Conservation (phyloP, 2,113 vertebrate genomes). For the Xyliphius kryptos region DNA sequence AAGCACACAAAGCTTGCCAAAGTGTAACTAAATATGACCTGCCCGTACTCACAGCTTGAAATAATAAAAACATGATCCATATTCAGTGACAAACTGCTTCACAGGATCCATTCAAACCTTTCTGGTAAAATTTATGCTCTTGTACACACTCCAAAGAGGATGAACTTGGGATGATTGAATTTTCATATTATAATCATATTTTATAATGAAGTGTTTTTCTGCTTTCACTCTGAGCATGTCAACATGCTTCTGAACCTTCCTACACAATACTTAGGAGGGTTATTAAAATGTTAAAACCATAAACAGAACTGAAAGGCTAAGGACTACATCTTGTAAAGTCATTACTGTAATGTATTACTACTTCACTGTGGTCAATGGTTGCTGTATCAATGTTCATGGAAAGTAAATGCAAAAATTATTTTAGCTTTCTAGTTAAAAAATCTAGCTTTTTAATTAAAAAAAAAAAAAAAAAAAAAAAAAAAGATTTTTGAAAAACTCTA, state of each 20-base stretch:
- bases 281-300: not conserved
- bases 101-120: not conserved
- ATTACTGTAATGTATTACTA: too few species aligned
- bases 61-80: conserved; percentile 7
- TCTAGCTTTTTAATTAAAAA: too few species aligned
- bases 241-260: not conserved
- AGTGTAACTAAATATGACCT: conserved; percentile 9
- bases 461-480: too few species aligned
- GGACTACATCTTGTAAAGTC: too few species aligned
- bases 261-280: not conserved
- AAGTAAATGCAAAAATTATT: too few species aligned
- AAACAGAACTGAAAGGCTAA: too few species aligned
- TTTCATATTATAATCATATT: not conserved
- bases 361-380: too few species aligned
- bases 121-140: not conserved
- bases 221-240: not conserved
- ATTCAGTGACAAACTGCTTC: not conserved
- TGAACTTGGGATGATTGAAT: not conserved
- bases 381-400: too few species aligned
- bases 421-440: too few species aligned
- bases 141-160: not conserved
- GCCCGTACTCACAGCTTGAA: conserved; percentile 6
- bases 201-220: too few species aligned
- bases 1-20: conserved; percentile 6
- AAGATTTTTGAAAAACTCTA: too few species aligned